Evolutionary conservation across 2,888 invertebrate genomes (phyloP).

Genomic region (Drosophila greeni): DNA sequence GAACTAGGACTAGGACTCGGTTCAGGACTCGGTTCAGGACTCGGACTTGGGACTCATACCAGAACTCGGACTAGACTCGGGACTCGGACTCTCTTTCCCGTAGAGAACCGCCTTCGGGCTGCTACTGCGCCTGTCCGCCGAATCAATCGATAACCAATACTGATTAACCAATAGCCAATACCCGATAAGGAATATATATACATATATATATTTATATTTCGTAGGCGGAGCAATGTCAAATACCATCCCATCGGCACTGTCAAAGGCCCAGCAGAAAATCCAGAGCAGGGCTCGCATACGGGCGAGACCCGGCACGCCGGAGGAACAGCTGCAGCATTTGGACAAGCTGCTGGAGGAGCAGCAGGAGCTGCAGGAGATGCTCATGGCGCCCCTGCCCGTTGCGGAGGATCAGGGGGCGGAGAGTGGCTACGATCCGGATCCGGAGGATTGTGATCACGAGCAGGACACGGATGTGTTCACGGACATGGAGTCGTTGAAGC

Average conservation of each 20-base stretch:
- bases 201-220: constrained; percentile 23
- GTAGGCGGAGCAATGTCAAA: constrained; percentile 45
- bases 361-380: constrained; percentile 20
- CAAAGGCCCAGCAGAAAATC: neutral
- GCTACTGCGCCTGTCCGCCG: constrained; percentile 62
- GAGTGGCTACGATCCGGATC: constrained; percentile 10
- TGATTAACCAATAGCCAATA: constrained; percentile 37
- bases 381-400: neutral
- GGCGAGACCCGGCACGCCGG: neutral
- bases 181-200: constrained; percentile 28
- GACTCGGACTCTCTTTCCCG: constrained; percentile 1
- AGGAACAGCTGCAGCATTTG: constrained; percentile 23
- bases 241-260: neutral
- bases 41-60: neutral
- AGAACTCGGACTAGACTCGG: neutral
- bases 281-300: neutral
- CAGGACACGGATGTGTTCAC: constrained; percentile 2
- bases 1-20: neutral
- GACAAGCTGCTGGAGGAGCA: constrained; percentile 46
- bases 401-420: constrained; percentile 10
- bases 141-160: constrained; percentile 33
- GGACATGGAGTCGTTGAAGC: neutral
- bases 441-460: constrained; percentile 2
- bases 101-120: constrained; percentile 26
- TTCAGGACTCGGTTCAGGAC: neutral